Conservation (phyloP, 2,888 invertebrate species). For the Caenorhabditis panamensis region DNA sequence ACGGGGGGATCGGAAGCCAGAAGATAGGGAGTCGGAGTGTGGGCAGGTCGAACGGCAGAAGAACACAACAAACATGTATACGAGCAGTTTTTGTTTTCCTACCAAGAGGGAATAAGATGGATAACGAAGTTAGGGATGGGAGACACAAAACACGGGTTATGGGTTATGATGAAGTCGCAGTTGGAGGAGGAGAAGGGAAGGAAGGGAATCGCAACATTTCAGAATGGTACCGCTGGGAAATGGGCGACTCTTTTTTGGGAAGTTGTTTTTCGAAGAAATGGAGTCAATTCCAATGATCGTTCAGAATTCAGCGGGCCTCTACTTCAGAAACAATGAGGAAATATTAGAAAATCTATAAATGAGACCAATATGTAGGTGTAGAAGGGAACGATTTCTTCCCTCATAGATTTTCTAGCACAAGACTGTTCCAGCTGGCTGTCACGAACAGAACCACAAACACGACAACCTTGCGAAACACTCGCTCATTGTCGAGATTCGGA, state of each 20-base stretch:
- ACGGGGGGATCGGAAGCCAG: neutral
- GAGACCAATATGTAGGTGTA: too few relatives aligned
- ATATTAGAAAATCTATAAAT: too few relatives aligned
- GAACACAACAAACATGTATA: conserved; percentile 7
- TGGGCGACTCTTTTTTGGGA: conserved; percentile 24
- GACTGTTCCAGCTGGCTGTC: too few relatives aligned
- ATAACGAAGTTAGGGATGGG: neutral
- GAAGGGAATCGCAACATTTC: conserved; percentile 45
- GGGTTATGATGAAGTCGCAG: conserved; percentile 31
- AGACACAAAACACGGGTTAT: neutral
- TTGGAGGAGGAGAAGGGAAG: neutral
- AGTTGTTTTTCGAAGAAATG: neutral
- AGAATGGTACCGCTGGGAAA: conserved; percentile 44
- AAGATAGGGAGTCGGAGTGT: conserved; percentile 11
- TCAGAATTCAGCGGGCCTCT: neutral
- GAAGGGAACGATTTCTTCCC: too few relatives aligned
- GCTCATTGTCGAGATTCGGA: too few relatives aligned
- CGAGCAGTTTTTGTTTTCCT: conserved; percentile 1
- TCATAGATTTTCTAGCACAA: too few relatives aligned
- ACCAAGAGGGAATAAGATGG: conserved; percentile 3
- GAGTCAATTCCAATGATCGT: neutral
- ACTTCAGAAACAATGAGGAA: too few relatives aligned
- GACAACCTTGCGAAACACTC: too few relatives aligned
- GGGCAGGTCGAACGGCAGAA: conserved; percentile 38
- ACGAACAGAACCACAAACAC: too few relatives aligned